phyloP scores from a whole-genome alignment of 2,797 vertebrate genomes.

The Gymnothorax javanicus region DNA sequence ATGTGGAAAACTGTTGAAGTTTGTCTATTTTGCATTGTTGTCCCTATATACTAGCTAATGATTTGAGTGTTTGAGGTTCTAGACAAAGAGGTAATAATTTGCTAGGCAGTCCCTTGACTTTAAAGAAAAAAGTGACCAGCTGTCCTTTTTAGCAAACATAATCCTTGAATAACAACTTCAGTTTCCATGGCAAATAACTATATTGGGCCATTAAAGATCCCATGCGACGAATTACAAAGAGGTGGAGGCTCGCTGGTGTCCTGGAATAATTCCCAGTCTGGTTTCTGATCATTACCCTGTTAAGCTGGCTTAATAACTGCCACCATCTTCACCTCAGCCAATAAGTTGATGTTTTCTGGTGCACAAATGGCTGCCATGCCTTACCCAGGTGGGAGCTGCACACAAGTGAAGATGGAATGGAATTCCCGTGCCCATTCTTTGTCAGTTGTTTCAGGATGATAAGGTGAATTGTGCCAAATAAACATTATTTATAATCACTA shows the following conservation, averaged over 20 bases:
- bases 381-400: neutral
- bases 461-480: neutral
- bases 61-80: constrained; percentile 14
- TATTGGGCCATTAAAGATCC: neutral
- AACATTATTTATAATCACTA: neutral
- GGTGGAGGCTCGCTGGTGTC: neutral
- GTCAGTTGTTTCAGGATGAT: neutral
- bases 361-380: neutral
- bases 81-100: constrained; percentile 1
- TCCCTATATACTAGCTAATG: neutral
- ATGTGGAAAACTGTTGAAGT: neutral
- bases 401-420: neutral
- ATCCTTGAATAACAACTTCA: neutral
- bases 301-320: neutral
- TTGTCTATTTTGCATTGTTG: neutral
- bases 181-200: neutral
- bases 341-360: neutral
- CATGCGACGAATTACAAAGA: neutral
- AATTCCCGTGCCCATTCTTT: neutral
- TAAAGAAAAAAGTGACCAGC: neutral
- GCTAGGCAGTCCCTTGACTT: neutral
- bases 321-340: neutral
- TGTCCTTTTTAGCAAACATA: neutral
- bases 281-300: neutral
- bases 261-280: neutral